Evolutionary conservation across 2,797 vertebrate genomes (phyloP).

Genomic region (Argentina silus): DNA sequence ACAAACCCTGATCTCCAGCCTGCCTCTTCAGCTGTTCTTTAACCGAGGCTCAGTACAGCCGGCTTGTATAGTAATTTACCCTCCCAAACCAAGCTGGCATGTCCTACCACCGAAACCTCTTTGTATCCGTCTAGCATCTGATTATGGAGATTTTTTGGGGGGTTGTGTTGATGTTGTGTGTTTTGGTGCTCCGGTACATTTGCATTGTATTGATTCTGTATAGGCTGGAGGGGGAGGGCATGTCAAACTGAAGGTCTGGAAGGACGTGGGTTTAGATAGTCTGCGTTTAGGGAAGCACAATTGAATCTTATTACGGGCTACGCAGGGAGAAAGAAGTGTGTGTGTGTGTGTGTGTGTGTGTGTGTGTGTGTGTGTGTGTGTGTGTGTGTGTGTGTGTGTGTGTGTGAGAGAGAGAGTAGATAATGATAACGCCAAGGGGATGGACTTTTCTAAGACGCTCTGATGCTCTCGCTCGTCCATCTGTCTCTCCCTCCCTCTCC

Average conservation of each 20-base stretch:
- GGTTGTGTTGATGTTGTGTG: slow-evolving; percentile 5
- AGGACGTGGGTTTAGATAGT: slow-evolving; percentile 51
- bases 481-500: slow-evolving; percentile 19
- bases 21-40: too few relatives aligned
- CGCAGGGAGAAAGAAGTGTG: background rate
- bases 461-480: slow-evolving; percentile 22
- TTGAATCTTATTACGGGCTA: slow-evolving; percentile 56
- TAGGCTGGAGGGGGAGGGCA: slow-evolving; percentile 53
- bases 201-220: slow-evolving; percentile 57
- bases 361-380: too few relatives aligned
- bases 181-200: slow-evolving; percentile 36
- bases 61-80: too few relatives aligned
- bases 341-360: too few relatives aligned
- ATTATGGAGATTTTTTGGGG: slow-evolving; percentile 47
- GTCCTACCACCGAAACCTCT: background rate
- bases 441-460: background rate
- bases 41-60: too few relatives aligned
- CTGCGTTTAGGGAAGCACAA: slow-evolving; percentile 46
- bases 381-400: too few relatives aligned
- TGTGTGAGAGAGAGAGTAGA: slow-evolving; percentile 6
- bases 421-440: slow-evolving; percentile 37
- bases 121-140: slow-evolving; percentile 27
- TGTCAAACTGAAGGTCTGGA: slow-evolving; percentile 40
- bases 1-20: too few relatives aligned
- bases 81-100: slow-evolving; percentile 16